Conservation (phyloP, 2,888 invertebrate species). For the Philereme vetulata region DNA sequence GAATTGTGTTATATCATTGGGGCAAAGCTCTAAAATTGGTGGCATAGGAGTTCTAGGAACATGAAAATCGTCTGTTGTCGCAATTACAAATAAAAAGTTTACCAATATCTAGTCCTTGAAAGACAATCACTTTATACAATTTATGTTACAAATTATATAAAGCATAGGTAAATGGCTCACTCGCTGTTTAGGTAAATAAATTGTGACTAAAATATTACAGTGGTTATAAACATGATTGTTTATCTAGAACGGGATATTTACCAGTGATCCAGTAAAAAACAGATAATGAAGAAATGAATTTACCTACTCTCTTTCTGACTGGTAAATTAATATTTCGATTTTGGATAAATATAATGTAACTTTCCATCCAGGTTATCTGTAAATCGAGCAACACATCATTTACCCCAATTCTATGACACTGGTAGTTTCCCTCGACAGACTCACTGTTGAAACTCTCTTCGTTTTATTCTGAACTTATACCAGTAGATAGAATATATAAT, state of each 20-base stretch:
- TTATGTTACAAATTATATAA: conserved; percentile 49
- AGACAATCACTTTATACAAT: conserved; percentile 57
- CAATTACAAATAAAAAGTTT: conserved; percentile 61
- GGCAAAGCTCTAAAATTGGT: conserved; percentile 56
- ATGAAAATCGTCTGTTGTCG: conserved; percentile 53
- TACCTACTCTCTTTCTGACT: no score
- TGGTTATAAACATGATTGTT: no score
- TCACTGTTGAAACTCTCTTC: no score
- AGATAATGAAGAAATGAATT: no score
- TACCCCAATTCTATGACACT: conserved; percentile 1
- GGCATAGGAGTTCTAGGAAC: conserved; percentile 69
- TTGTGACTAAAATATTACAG: conserved; percentile 34
- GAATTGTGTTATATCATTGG: conserved; percentile 41
- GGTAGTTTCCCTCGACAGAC: not conserved
- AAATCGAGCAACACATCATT: conserved; percentile 23
- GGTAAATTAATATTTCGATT: no score
- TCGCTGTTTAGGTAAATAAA: conserved; percentile 43
- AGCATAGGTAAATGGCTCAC: conserved; percentile 49
- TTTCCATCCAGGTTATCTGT: conserved; percentile 38
- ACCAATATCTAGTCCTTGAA: conserved; percentile 78
- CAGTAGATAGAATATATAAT: no score
- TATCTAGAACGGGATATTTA: no score
- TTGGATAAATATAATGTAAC: no score
- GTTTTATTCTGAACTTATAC: no score
- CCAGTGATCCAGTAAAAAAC: no score